Evolutionary conservation across 2,888 invertebrate genomes (phyloP), one percentile per base, ranked within the genome.

Genomic region (Geophilus truncorum): DNA sequence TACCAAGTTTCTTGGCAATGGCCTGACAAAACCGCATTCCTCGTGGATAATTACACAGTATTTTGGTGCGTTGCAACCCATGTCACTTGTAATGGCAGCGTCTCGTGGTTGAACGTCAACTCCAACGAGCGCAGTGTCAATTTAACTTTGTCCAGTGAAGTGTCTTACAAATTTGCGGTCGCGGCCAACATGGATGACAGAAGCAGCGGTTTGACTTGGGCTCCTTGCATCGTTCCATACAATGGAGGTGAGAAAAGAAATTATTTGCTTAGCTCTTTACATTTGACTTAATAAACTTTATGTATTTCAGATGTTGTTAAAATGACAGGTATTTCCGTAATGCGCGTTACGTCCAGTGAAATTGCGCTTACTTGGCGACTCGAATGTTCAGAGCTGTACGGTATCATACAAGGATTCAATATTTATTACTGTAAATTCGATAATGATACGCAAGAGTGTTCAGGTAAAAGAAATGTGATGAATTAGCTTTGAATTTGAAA

Each of bases 141-240:
- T 62, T 70, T 79, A 36, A 79, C 62, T 30, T 62, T 79, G 25
- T 62, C 70, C 7, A 30, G 32, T 15, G 21, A 4, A 5, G 28
- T 62, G 5, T 6, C n/a, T 25, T 79, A 79, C 12, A n/a, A 79
- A 32, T 79, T 79, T 62, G 79, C 79, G 7, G 79, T 79, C n/a
- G 57, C 62, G 5, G 36, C 57, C 30, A 79, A 62, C 23, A 10
- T 57, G 4, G 21, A 21, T 0, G 1, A 1, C 23, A 21, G 70
- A n/a, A 79, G 62, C 83, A 94, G 94, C 85, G 95, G 95, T 0
- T 93, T 95, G 92, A 90, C 91, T 12, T 95, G 95, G 95, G 92
- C 94, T 10, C 90, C 90, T 45, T 95, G 95, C 82, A 92, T 92
- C 83, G 90, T 91, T 83, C 89, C 88, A 34, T 87, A 87, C 78